Evolutionary conservation across 1,140 invertebrate genomes (phyloP).

Genomic region (Eulimnadia texana): DNA sequence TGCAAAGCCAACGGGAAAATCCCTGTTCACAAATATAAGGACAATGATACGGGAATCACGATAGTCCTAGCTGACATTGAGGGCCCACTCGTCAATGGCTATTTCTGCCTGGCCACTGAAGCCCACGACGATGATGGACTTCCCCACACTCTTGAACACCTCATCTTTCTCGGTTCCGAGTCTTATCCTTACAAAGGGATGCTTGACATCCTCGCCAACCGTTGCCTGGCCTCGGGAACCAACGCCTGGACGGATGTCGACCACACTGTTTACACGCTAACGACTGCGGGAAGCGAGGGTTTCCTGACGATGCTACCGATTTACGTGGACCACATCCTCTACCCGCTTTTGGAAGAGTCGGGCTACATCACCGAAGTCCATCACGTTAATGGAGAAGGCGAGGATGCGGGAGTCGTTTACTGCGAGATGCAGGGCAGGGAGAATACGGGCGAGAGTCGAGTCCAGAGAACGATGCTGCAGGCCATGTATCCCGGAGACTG

Average conservation of each 20-base stretch:
- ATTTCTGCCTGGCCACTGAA: slow-evolving; percentile 73
- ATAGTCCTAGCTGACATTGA: slow-evolving; percentile 68
- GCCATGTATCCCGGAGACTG: slow-evolving; percentile 61
- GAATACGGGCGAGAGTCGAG: slow-evolving; percentile 54
- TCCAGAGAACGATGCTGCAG: slow-evolving; percentile 42
- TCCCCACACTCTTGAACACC: slow-evolving; percentile 82
- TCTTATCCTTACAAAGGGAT: slow-evolving; percentile 81
- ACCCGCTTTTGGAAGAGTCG: slow-evolving; percentile 53
- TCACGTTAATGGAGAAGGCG: slow-evolving; percentile 71
- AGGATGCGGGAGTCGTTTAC: slow-evolving; percentile 83
- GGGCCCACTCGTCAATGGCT: slow-evolving; percentile 71
- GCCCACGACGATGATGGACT: slow-evolving; percentile 80
- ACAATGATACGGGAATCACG: slow-evolving; percentile 56
- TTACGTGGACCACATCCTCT: slow-evolving; percentile 78
- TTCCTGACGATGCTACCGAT: slow-evolving; percentile 77
- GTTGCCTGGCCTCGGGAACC: slow-evolving; percentile 75
- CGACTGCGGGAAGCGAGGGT: slow-evolving; percentile 69
- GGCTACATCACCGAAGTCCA: slow-evolving; percentile 81
- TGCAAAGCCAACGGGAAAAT: slow-evolving; percentile 50
- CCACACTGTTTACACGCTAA: slow-evolving; percentile 77
- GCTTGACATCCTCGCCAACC: slow-evolving; percentile 71
- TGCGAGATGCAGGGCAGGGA: slow-evolving; percentile 82
- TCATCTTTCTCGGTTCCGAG: slow-evolving; percentile 80
- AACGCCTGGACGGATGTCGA: slow-evolving; percentile 53
- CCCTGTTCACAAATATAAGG: slow-evolving; percentile 67